Evolutionary conservation across 2,113 vertebrate genomes (phyloP).

Genomic region (Pelodiscus sinensis): DNA sequence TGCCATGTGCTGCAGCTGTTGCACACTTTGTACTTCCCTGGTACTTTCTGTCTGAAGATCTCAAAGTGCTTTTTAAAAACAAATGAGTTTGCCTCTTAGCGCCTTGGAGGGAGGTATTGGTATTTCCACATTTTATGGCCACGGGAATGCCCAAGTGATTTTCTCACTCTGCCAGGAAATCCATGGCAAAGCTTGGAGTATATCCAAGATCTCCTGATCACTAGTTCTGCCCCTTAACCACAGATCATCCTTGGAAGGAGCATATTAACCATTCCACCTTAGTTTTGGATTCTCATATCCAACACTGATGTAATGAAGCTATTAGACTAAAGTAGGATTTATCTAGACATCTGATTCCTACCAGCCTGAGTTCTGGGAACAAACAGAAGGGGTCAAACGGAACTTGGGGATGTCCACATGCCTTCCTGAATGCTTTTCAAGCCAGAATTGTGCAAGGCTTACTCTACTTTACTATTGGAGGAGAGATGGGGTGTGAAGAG

Average conservation of each 20-base stretch:
- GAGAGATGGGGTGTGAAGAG: not conserved
- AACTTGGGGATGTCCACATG: accelerated
- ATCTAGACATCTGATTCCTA: not conserved
- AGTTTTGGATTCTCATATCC: slow-evolving; percentile 50
- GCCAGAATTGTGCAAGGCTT: not conserved
- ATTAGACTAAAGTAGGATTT: not conserved
- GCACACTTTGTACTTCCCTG: accelerated
- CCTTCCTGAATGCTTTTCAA: not conserved
- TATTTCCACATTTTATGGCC: not conserved
- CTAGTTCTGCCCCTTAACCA: not conserved
- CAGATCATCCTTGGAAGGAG: not conserved
- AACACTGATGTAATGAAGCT: not conserved
- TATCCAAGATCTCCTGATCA: not conserved
- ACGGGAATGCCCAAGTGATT: not conserved
- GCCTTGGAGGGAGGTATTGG: not conserved
- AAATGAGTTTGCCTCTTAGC: not conserved
- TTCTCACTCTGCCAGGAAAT: not conserved
- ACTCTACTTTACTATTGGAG: not conserved
- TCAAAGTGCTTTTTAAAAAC: accelerated
- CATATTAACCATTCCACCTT: not conserved
- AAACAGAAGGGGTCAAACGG: not conserved
- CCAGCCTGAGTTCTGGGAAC: not conserved
- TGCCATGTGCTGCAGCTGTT: not conserved
- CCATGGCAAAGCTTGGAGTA: not conserved
- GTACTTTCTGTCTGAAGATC: not conserved